Conservation (phyloP, 1,140 invertebrate species). For the Aricia agestis region DNA sequence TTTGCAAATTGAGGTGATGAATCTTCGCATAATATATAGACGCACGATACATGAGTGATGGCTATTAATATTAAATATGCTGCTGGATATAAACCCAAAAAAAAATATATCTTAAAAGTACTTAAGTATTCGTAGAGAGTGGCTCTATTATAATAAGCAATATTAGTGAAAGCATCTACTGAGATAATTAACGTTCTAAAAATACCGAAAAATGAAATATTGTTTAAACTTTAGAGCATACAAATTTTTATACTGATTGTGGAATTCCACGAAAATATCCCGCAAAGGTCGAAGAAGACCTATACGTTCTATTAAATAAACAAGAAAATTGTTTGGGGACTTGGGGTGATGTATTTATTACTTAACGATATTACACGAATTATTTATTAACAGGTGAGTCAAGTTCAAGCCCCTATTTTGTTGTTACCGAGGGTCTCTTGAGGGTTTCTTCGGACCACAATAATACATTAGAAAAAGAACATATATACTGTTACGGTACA, state of each 20-base stretch:
- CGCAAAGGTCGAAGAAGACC: neutral
- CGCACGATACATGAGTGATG: neutral
- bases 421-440: neutral
- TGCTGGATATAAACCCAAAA: neutral
- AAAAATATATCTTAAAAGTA: no score
- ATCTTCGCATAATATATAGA: no score
- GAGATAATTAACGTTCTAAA: no score
- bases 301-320: neutral
- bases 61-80: neutral
- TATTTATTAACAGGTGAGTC: neutral
- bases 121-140: neutral
- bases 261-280: neutral
- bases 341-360: neutral
- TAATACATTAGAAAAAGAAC: neutral
- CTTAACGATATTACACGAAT: neutral
- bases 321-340: neutral
- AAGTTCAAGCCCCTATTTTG: neutral
- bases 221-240: neutral
- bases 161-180: neutral
- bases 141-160: neutral
- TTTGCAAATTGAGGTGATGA: slow-evolving; percentile 8
- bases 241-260: neutral
- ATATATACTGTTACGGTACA: no score
- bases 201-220: no score
- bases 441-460: no score